Conservation (phyloP, 1,140 invertebrate species). For the Heliconius melpomene region DNA sequence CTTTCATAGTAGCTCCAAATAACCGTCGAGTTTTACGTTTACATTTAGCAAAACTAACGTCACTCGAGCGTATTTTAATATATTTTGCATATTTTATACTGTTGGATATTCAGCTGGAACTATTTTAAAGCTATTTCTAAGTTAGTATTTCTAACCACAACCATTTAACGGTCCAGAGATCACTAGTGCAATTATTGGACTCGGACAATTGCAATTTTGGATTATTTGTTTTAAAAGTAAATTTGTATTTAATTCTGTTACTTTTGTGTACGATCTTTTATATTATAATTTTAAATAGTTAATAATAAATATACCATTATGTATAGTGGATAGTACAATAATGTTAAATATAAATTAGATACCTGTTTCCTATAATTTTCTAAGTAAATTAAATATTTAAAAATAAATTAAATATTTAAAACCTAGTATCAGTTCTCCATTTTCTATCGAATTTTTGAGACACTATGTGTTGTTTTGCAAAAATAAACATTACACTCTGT, state of each 20-base stretch:
- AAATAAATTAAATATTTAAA: too few relatives aligned
- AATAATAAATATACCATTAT: too few relatives aligned
- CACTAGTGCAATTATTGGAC: slow-evolving; percentile 12
- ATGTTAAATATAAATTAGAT: too few relatives aligned
- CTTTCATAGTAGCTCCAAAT: slow-evolving; percentile 21
- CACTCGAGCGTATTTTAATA: slow-evolving; percentile 16
- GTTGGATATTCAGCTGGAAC: slow-evolving; percentile 10
- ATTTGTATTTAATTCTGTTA: not conserved
- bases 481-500: too few relatives aligned
- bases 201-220: slow-evolving; percentile 7
- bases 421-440: too few relatives aligned
- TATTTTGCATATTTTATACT: slow-evolving; percentile 15
- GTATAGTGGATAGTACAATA: too few relatives aligned
- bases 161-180: slow-evolving; percentile 25
- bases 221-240: not conserved
- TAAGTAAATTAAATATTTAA: too few relatives aligned
- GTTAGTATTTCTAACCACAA: slow-evolving; percentile 18
- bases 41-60: slow-evolving; percentile 33
- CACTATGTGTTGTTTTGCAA: too few relatives aligned
- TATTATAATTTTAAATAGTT: not conserved
- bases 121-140: slow-evolving; percentile 20
- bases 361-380: too few relatives aligned
- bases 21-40: slow-evolving; percentile 33
- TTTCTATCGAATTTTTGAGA: too few relatives aligned
- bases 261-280: not conserved